Evolutionary conservation across 2,797 vertebrate species (phyloP).

Genomic region (Cygnus olor): DNA sequence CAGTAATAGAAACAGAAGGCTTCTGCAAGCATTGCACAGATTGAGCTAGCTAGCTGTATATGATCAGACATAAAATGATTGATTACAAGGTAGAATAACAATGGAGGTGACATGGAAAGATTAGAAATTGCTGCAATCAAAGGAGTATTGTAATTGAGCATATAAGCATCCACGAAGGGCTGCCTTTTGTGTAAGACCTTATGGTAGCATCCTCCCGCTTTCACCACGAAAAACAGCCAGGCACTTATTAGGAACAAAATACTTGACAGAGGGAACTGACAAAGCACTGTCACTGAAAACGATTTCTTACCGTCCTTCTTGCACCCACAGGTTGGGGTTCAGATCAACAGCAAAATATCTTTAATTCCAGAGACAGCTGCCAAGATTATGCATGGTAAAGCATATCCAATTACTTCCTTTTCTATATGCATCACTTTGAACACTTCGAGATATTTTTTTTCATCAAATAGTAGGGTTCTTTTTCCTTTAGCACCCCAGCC

Average conservation of each 20-base stretch:
- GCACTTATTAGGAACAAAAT: not conserved
- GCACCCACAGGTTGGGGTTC: not conserved
- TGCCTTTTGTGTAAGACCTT: not conserved
- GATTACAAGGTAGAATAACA: not conserved
- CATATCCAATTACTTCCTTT: accelerated
- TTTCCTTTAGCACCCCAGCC: not conserved
- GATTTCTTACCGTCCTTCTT: not conserved
- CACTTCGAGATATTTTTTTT: not conserved
- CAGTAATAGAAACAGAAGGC: not conserved
- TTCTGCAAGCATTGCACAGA: not conserved
- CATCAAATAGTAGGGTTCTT: not conserved
- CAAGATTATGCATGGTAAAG: not conserved
- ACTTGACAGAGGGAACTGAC: not conserved
- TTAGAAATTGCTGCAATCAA: not conserved
- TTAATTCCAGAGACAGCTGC: not conserved
- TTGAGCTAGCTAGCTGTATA: not conserved
- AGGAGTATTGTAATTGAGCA: not conserved
- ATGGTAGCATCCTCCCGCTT: not conserved
- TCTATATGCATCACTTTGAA: accelerated
- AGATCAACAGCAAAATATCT: not conserved
- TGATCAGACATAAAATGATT: not conserved
- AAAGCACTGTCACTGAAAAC: not conserved
- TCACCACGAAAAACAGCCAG: not conserved
- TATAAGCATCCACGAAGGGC: not conserved
- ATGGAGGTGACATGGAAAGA: not conserved